Percentiles rank a stretch among this genome's conserved stretches.
Conservation (phyloP, 2,888 invertebrate species). For the Lysandra coridon region DNA sequence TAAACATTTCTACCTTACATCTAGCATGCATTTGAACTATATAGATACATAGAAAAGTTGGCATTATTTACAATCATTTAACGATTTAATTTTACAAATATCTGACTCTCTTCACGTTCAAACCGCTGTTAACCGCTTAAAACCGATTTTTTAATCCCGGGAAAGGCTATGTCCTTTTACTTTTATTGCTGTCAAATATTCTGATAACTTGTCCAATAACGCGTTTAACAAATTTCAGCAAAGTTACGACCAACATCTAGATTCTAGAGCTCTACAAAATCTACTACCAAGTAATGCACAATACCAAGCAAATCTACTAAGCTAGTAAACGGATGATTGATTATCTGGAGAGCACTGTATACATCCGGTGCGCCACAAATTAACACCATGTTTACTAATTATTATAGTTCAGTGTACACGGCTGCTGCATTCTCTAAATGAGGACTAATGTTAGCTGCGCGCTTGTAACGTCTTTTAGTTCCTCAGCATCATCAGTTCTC, state of each 20-base stretch:
- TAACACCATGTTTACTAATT: slow-evolving; percentile 22
- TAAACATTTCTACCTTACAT: not conserved
- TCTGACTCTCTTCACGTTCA: too few relatives aligned
- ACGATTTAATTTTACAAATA: too few relatives aligned
- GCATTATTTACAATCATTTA: too few relatives aligned
- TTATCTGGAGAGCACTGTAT: not conserved
- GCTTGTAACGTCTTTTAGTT: not conserved
- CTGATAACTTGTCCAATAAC: too few relatives aligned
- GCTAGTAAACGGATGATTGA: slow-evolving; percentile 14
- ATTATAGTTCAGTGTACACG: not conserved
- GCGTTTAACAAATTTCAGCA: too few relatives aligned
- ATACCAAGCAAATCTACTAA: not conserved
- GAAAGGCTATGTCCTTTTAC: too few relatives aligned
- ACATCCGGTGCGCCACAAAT: slow-evolving; percentile 4
- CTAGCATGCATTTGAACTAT: not conserved
- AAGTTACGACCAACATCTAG: too few relatives aligned
- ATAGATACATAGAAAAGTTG: too few relatives aligned
- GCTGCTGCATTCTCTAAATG: not conserved
- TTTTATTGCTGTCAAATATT: too few relatives aligned
- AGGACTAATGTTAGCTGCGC: not conserved
- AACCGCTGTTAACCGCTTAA: too few relatives aligned
- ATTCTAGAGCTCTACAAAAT: not conserved
- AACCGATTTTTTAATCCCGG: too few relatives aligned
- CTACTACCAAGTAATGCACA: not conserved
- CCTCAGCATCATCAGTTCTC: not conserved